Evolutionary conservation across 2,113 vertebrate genomes (phyloP).

Genomic region (Calonectris borealis): DNA sequence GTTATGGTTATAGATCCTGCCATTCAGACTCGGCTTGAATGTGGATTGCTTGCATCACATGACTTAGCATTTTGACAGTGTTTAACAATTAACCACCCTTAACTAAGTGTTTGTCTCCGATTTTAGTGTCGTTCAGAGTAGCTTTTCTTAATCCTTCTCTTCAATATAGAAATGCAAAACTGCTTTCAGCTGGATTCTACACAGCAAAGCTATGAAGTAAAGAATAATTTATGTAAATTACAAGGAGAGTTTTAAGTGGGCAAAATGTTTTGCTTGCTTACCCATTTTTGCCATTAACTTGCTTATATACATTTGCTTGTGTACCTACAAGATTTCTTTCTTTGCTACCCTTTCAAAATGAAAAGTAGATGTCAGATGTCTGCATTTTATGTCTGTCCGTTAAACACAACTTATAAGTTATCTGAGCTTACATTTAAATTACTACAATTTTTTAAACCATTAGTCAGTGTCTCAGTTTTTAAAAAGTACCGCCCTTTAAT

Average conservation of each 20-base stretch:
- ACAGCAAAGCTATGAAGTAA: not conserved
- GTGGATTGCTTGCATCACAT: not conserved
- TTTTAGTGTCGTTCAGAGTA: not conserved
- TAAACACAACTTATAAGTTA: not conserved
- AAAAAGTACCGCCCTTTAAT: not conserved
- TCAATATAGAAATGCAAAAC: not conserved
- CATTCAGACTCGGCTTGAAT: not conserved
- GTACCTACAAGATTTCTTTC: not conserved
- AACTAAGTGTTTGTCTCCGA: not conserved
- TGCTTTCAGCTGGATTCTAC: not conserved
- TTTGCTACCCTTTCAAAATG: not conserved
- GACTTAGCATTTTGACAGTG: not conserved
- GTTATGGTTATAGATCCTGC: not conserved
- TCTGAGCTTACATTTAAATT: not conserved
- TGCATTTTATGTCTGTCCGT: not conserved
- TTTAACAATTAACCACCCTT: not conserved
- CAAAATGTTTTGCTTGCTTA: not conserved
- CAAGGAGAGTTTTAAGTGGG: not conserved
- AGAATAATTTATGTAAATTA: not conserved
- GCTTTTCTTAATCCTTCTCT: not conserved
- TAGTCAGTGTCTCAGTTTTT: not conserved
- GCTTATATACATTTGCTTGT: not conserved
- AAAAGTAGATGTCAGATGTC: not conserved
- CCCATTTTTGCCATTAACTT: not conserved
- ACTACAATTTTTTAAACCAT: not conserved